phyloP scores from a whole-genome alignment of 2,888 invertebrate species.

The Acleris holmiana region DNA sequence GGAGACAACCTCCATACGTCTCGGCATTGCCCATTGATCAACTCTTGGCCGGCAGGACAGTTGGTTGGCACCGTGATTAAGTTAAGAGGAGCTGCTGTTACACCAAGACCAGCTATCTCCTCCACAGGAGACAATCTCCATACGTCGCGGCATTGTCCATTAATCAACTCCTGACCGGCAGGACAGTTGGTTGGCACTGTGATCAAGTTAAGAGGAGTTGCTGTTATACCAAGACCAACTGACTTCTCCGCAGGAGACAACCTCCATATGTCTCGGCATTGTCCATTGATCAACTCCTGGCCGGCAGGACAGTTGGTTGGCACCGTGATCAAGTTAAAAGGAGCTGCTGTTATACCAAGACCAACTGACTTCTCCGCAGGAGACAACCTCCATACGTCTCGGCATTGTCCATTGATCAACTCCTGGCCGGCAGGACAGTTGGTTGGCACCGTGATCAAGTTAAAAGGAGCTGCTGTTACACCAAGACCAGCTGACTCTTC shows the following conservation, averaged over 20 bases:
- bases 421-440: conserved; percentile 40
- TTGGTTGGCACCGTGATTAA: conserved; percentile 37
- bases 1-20: conserved; percentile 20
- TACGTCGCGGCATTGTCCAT: conserved; percentile 39
- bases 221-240: neutral
- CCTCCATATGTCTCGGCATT: conserved; percentile 38
- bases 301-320: conserved; percentile 40
- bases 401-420: conserved; percentile 39
- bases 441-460: conserved; percentile 34
- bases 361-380: neutral
- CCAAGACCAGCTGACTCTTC: neutral
- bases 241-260: neutral
- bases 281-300: conserved; percentile 38
- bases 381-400: conserved; percentile 17
- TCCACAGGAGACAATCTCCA: neutral
- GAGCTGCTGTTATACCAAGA: neutral
- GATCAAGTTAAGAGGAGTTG: conserved; percentile 14
- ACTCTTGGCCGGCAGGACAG: conserved; percentile 39
- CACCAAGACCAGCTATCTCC: neutral
- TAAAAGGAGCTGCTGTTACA: conserved; percentile 4
- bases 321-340: conserved; percentile 19
- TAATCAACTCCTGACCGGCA: conserved; percentile 37
- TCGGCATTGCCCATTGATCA: conserved; percentile 43
- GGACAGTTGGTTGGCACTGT: conserved; percentile 39
- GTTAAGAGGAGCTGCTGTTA: conserved; percentile 11